A percentile compares a stretch with the other conserved stretches of the same genome.
These are phyloP conservation scores for Perca flavescens DNA, from an alignment of 2,113 vertebrate species.

Conservation along the genomic window DNA sequence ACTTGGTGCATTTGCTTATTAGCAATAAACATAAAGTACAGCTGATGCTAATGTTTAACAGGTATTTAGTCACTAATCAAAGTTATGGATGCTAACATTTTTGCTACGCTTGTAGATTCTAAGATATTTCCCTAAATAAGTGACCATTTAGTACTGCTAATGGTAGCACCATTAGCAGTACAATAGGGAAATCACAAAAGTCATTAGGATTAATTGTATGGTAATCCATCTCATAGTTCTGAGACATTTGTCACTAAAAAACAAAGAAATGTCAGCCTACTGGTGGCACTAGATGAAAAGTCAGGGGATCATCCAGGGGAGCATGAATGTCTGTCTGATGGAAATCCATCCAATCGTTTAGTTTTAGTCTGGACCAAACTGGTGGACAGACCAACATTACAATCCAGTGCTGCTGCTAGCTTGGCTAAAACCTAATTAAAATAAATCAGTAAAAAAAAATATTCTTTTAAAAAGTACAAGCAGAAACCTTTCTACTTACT, in stretches of 20 bases:
- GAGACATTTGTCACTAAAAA: neutral
- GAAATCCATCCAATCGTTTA: neutral
- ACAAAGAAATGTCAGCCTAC: neutral
- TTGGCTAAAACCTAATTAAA: neutral
- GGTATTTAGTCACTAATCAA: neutral
- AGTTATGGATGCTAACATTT: neutral
- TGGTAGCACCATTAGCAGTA: too few relatives aligned
- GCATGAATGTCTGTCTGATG: neutral
- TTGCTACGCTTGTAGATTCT: neutral
- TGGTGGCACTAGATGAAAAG: neutral
- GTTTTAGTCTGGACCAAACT: neutral
- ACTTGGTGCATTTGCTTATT: neutral
- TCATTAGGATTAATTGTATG: neutral
- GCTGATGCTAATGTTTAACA: neutral
- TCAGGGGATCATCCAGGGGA: neutral
- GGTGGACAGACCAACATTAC: neutral
- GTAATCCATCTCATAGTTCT: neutral
- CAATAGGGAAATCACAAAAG: neutral
- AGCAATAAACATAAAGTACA: neutral
- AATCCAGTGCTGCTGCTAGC: neutral
- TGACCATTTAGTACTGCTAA: neutral
- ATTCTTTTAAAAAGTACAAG: neutral
- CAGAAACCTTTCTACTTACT: neutral
- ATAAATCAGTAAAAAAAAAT: neutral
- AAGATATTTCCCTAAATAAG: neutral